These are phyloP conservation scores for Enteromius treurensis DNA, from an alignment of 2,797 vertebrate species.

Conservation along the genomic window DNA sequence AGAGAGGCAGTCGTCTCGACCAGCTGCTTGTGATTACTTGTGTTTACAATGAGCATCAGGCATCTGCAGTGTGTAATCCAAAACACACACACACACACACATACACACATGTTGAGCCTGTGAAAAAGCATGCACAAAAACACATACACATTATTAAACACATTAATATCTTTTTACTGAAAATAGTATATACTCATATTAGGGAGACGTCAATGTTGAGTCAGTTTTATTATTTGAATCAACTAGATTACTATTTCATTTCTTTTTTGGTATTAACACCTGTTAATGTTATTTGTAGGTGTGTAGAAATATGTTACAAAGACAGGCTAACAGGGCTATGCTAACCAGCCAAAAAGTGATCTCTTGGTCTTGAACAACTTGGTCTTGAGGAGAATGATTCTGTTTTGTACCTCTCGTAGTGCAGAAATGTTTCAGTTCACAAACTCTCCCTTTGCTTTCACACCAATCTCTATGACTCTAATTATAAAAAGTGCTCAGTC, in stretches of 20 bases:
- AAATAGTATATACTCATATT: background rate
- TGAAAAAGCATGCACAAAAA: constrained; percentile 27
- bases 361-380: background rate
- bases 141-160: constrained; percentile 23
- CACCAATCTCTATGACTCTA: constrained; percentile 40
- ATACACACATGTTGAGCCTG: constrained; percentile 16
- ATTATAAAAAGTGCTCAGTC: constrained; percentile 53
- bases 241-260: background rate
- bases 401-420: background rate
- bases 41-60: constrained; percentile 54
- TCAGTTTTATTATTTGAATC: background rate
- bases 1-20: constrained; percentile 16
- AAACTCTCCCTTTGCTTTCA: constrained; percentile 6
- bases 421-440: background rate
- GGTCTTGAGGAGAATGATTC: background rate
- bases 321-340: background rate
- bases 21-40: constrained; percentile 59
- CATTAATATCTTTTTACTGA: too few relatives aligned
- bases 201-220: background rate
- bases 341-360: background rate
- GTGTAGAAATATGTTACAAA: background rate
- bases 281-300: background rate
- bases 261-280: background rate
- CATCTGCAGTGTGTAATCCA: constrained; percentile 50
- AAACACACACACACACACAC: constrained; percentile 40